Base-by-base conservation (phyloP, 2,888 invertebrate species). In the Phlogophora meticulosa region DNA sequence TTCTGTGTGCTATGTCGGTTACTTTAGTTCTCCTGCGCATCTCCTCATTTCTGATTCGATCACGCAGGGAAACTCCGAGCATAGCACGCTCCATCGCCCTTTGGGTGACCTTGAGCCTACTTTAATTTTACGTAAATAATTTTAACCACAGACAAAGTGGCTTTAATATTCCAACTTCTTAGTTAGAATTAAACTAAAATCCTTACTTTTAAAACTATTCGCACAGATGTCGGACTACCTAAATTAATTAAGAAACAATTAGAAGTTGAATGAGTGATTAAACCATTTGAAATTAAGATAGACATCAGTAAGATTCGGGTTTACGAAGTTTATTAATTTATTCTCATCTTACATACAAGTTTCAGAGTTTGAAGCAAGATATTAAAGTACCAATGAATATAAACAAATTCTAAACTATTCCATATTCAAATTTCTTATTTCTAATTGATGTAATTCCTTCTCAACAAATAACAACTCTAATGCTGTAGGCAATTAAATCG, bases 181-280 rank as follows among this genome's bases (percentile, higher is more conserved):
- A 53, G 52, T 17, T 56, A 72, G 64, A 70, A 40, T 77, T 42
- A 32, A 64, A 55, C 73, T 72, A 22, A 74, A 64, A 72, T 53
- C 20, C 15, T 43, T 38, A 77, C 49, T 74, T 74, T 4, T 74
- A 43, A 42, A 74, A 77, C 73, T 77, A 73, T 59, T 55, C 15
- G 36, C 72, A 46, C 73, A 74, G 73, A 77, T 77, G 73, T 63
- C 77, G 20, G 53, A 59, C 53, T 24, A 55, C 15, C 49, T 40
- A 59, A 59, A 72, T 74, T 74, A 74, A 74, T 74, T 74, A 74
- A 77, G 73, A 58, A 64, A 58, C 72, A 77, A 64, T 77, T 72
- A 59, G 53, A 72, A 77, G 20, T 64, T 49, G 72, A 64, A 77
- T 46, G 13, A 77, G 58, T 74, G 78, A 74, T 77, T 77, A 72